Percentiles rank a stretch among this genome's conserved stretches.
These are phyloP conservation scores for Drosophila pseudotalamancana DNA, from an alignment of 2,888 invertebrate species.

Conservation along the genomic window DNA sequence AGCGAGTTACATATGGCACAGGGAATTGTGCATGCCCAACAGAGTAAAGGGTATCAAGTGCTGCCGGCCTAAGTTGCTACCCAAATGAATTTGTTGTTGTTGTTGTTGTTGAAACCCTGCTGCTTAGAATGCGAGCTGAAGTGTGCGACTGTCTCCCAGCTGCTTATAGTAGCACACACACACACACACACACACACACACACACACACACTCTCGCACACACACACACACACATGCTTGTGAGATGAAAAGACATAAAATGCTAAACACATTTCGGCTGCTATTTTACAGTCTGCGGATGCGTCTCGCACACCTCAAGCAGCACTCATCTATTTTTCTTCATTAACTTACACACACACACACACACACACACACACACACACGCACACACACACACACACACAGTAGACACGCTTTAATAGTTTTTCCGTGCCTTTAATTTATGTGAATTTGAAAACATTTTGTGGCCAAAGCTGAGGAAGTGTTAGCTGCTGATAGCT, in stretches of 20 bases:
- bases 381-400: slow-evolving; percentile 13
- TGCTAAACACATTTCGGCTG: slow-evolving; percentile 46
- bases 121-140: slow-evolving; percentile 30
- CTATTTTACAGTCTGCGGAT: slow-evolving; percentile 17
- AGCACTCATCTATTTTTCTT: slow-evolving; percentile 63
- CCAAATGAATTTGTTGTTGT: slow-evolving; percentile 27
- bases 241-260: slow-evolving; percentile 36
- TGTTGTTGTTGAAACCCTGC: slow-evolving; percentile 43
- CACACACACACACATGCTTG: neutral
- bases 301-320: slow-evolving; percentile 40
- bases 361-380: slow-evolving; percentile 9
- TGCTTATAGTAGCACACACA: slow-evolving; percentile 18
- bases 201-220: slow-evolving; percentile 2
- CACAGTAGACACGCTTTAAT: slow-evolving; percentile 56
- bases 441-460: slow-evolving; percentile 71
- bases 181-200: neutral
- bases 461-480: slow-evolving; percentile 31
- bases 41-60: slow-evolving; percentile 34
- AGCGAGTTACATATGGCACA: neutral
- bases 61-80: slow-evolving; percentile 1
- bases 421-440: slow-evolving; percentile 75
- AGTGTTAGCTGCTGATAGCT: slow-evolving; percentile 7
- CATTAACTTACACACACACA: slow-evolving; percentile 53
- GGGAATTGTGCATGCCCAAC: neutral
- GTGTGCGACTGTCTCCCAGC: neutral